These are phyloP conservation scores for Gephyroberyx darwinii DNA, from an alignment of 2,797 vertebrate genomes.

Conservation along the genomic window DNA sequence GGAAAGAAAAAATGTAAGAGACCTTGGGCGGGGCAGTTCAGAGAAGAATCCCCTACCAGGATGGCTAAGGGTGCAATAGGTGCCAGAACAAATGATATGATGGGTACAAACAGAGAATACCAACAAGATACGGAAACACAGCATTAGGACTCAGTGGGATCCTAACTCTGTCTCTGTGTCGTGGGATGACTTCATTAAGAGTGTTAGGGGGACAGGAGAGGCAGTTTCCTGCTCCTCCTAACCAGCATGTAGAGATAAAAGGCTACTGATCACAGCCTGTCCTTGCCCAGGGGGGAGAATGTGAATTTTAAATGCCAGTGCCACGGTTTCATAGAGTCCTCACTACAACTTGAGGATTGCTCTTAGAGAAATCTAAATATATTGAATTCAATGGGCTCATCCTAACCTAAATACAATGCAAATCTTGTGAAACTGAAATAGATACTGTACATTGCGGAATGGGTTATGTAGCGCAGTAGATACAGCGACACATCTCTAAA, in stretches of 20 bases:
- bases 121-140: no score
- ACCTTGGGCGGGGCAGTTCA: no score
- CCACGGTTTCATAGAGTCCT: not conserved
- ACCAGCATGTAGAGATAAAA: slow-evolving; percentile 40
- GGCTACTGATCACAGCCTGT: slow-evolving; percentile 32
- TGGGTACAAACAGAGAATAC: no score
- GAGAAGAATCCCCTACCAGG: no score
- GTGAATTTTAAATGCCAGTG: slow-evolving; percentile 20
- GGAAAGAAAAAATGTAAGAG: no score
- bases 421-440: not conserved
- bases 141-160: slow-evolving; percentile 40
- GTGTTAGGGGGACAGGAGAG: slow-evolving; percentile 30
- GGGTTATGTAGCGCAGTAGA: slow-evolving; percentile 2
- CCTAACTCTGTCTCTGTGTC: slow-evolving; percentile 41
- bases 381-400: slow-evolving; percentile 1
- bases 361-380: slow-evolving; percentile 8
- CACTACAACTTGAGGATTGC: not conserved
- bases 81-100: no score
- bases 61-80: no score
- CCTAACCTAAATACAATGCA: not conserved
- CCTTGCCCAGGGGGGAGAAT: slow-evolving; percentile 18
- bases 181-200: slow-evolving; percentile 59
- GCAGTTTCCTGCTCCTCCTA: slow-evolving; percentile 43
- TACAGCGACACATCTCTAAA: not conserved
- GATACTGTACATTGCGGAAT: not conserved